phyloP scores from a whole-genome alignment of 2,888 invertebrate species.

The Aspidapion aeneum region DNA sequence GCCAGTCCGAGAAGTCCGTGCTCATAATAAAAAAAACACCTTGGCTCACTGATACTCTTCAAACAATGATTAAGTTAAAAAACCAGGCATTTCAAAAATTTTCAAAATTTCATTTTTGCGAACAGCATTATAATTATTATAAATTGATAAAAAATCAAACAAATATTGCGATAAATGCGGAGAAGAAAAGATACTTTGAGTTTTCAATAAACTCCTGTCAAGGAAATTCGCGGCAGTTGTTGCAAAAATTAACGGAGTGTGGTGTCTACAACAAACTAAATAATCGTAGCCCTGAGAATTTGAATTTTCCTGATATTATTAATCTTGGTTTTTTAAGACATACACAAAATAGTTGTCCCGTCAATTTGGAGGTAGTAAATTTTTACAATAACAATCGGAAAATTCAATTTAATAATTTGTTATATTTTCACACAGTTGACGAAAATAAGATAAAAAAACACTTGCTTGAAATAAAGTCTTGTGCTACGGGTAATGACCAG shows the following conservation, averaged over 20 bases:
- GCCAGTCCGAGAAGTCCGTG: neutral
- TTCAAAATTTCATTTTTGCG: constrained; percentile 1
- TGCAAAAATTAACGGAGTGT: neutral
- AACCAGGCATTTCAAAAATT: neutral
- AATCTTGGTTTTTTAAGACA: neutral
- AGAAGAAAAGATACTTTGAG: constrained; percentile 2
- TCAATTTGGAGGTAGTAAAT: neutral
- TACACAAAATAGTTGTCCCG: constrained; percentile 1
- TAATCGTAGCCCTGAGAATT: neutral
- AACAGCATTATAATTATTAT: neutral
- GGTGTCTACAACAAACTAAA: neutral
- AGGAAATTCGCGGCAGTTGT: neutral
- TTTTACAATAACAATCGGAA: neutral
- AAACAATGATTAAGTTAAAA: neutral
- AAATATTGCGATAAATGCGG: neutral
- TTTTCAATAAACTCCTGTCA: constrained; percentile 1
- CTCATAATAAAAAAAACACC: neutral
- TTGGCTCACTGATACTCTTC: neutral
- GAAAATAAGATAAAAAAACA: constrained; percentile 3
- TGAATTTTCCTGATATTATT: constrained; percentile 3
- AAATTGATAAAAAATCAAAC: neutral
- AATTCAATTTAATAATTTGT: neutral
- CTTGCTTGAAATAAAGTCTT: constrained; percentile 2
- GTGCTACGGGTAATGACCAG: neutral
- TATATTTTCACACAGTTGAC: constrained; percentile 2